Conservation (phyloP, 2,888 invertebrate genomes). For the Cylloceria caligata region DNA sequence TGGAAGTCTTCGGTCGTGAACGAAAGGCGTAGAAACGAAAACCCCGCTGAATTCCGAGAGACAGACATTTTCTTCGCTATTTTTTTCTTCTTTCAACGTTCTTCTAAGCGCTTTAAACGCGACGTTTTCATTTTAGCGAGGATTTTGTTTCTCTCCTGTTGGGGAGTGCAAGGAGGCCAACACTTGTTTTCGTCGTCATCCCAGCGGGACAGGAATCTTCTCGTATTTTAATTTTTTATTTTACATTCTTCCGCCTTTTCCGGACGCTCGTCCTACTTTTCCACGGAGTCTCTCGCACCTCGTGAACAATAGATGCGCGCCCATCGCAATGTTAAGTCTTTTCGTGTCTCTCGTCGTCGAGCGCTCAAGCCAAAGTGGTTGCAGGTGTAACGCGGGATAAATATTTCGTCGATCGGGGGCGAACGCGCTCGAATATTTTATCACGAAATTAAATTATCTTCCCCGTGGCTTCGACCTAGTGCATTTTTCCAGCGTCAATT, state of each 20-base stretch:
- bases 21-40: conserved; percentile 65
- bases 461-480: neutral
- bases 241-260: conserved; percentile 1
- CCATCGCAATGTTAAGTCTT: conserved; percentile 15
- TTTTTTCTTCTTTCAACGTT: conserved; percentile 39
- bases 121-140: conserved; percentile 48
- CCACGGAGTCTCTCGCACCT: neutral
- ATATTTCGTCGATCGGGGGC: neutral
- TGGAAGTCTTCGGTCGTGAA: conserved; percentile 42
- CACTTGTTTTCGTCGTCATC: conserved; percentile 29
- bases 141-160: conserved; percentile 22
- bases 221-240: neutral
- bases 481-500: neutral
- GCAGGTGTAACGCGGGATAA: neutral
- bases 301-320: neutral
- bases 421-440: conserved; percentile 8
- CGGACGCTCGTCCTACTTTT: conserved; percentile 23
- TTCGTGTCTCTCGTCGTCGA: neutral
- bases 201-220: conserved; percentile 6
- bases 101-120: conserved; percentile 16
- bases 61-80: conserved; percentile 7
- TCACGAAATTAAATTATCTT: neutral
- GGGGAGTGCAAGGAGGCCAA: neutral
- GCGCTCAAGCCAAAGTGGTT: neutral
- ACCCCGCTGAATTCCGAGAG: conserved; percentile 35